Evolutionary conservation across 2,113 vertebrate genomes (phyloP), one percentile per base, ranked within the genome.

Genomic region (Progne subis): DNA sequence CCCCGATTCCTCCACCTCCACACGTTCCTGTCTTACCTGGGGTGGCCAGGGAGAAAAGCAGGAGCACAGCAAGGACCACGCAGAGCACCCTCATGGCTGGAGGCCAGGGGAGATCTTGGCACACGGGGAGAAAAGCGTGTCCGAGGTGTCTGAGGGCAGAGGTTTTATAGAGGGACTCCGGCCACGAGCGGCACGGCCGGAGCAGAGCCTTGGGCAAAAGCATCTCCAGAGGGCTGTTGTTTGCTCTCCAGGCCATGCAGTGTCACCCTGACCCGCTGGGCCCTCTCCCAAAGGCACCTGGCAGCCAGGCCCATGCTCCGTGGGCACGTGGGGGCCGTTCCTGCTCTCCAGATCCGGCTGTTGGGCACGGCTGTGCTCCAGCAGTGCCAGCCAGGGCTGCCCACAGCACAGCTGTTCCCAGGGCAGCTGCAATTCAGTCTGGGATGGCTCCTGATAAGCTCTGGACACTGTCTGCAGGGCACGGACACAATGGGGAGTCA

Each of bases 61-160:
- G 79, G 43, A 96, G 79, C 59, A 83, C 82, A 31, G 86, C 82
- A 59, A 95, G 75, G 63, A 92, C 12, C 11, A 14, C 11, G 0
- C 64, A 93, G 80, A 97, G 82, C 55, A 92, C n/a, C 72, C 72
- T 95, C 96, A 96, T 97, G 88, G 25, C 64, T 90, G 92, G 50
- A 88, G 34, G 50, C 17, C 68, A 24, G 47, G 1, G 4, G 75
- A 37, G 46, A 74, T 34, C 59, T 69, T 15, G 57, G 68, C 49
- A 32, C 37, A 4, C 34, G 0, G 4, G 24, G 44, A 76, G 41
- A 14, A 37, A 26, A 75, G 9, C 1, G 1, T n/a, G 16, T 24
- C 32, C 25, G 8, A 47, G 72, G 24, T 5, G 13, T 25, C 49
- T 3, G 37, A 37, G 2, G 72, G 86, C 21, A 4, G 37, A 12